Conservation (phyloP, 2,113 vertebrate species). For the Pangasianodon hypophthalmus region DNA sequence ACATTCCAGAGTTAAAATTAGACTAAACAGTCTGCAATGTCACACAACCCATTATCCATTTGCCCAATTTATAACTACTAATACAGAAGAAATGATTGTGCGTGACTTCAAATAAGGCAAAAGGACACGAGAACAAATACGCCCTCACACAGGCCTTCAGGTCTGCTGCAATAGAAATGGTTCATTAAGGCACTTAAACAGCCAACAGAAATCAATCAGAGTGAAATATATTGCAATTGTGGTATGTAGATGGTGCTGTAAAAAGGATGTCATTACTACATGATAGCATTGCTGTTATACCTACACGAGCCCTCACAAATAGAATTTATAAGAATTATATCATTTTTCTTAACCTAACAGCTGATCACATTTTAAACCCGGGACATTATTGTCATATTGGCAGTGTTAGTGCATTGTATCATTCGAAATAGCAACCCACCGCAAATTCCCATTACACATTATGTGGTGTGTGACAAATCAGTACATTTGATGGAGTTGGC, state of each 20-base stretch:
- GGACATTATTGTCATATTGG: not conserved
- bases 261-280: conserved; percentile 1
- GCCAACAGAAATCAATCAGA: not conserved
- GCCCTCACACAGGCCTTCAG: not conserved
- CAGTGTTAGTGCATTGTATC: not conserved
- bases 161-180: not conserved
- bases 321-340: not conserved
- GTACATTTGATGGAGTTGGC: not conserved
- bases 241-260: not conserved
- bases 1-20: too few relatives aligned
- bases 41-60: not conserved
- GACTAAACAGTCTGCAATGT: not conserved
- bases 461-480: not conserved
- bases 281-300: not conserved
- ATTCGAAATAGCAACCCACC: not conserved
- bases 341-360: not conserved
- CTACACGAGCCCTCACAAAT: not conserved
- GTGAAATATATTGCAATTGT: not conserved
- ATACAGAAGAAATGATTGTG: not conserved
- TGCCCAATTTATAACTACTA: not conserved
- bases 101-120: not conserved
- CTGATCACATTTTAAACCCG: not conserved
- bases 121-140: not conserved
- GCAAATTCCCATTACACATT: not conserved
- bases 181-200: conserved; percentile 4